phyloP scores from a whole-genome alignment of 2,797 vertebrate genomes.

The Natrix natrix region DNA sequence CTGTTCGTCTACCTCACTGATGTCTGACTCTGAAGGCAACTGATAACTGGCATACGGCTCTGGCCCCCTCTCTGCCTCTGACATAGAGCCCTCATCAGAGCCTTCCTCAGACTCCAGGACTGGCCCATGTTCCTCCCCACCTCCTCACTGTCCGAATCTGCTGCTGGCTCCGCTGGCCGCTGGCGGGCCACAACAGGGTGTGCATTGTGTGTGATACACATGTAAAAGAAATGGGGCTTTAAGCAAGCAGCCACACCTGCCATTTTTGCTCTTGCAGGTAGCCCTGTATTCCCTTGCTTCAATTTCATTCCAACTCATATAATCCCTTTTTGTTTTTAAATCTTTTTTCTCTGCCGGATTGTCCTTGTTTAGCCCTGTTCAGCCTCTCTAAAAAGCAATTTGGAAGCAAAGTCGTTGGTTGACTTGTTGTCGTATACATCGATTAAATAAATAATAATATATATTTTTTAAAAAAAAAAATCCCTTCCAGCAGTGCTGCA shows the following conservation, averaged over 20 bases:
- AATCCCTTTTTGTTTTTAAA: not conserved
- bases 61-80: too few species aligned
- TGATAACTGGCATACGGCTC: too few species aligned
- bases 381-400: not conserved
- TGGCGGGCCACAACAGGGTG: not conserved
- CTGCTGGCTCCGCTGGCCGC: too few species aligned
- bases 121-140: too few species aligned
- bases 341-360: not conserved
- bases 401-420: not conserved
- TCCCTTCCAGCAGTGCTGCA: not conserved
- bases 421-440: not conserved
- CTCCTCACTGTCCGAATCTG: too few species aligned
- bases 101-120: too few species aligned
- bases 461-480: not conserved
- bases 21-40: too few species aligned
- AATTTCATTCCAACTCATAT: not conserved
- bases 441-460: not conserved
- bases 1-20: too few species aligned
- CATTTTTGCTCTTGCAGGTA: not conserved
- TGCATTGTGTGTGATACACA: not conserved
- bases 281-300: not conserved
- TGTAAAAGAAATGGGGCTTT: not conserved
- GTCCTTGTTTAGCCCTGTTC: not conserved
- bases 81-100: too few species aligned
- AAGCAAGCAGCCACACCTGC: rapidly evolving